Conservation (phyloP, 2,797 vertebrate species). For the Furcifer pardalis region DNA sequence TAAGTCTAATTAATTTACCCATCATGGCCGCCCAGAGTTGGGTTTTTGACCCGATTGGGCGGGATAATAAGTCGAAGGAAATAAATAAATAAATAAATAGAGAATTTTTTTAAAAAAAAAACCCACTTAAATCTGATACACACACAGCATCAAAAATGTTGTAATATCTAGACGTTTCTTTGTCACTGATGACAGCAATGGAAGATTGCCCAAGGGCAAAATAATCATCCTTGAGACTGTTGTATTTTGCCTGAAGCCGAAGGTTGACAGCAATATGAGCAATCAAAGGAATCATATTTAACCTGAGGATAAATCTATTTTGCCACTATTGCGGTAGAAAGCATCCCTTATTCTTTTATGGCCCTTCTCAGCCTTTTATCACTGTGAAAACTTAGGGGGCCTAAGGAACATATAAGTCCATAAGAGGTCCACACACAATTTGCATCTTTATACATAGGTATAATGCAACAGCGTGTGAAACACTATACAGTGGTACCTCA, state of each 20-base stretch:
- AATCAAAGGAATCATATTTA: constrained; percentile 30
- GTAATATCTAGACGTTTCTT: constrained; percentile 11
- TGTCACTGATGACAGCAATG: constrained; percentile 12
- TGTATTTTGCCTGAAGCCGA: constrained; percentile 31
- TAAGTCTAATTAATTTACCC: not conserved
- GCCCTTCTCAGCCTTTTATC: constrained; percentile 8
- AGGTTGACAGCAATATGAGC: not conserved
- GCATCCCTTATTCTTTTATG: not conserved
- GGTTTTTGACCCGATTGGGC: too few relatives aligned
- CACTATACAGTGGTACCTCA: too few relatives aligned
- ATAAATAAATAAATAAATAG: too few relatives aligned
- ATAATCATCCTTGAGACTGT: not conserved
- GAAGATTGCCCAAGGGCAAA: constrained; percentile 3
- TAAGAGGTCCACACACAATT: not conserved
- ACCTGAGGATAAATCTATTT: not conserved
- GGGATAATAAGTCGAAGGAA: too few relatives aligned
- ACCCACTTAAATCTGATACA: not conserved
- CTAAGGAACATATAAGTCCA: not conserved
- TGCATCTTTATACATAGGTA: not conserved
- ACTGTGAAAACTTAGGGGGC: not conserved
- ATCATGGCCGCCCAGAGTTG: constrained; percentile 8
- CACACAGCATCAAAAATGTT: constrained; percentile 11
- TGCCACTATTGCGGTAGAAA: not conserved
- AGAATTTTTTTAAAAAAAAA: not conserved
- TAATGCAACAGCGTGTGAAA: not conserved